Conservation (phyloP, 2,888 invertebrate species). For the Xanthia togata region DNA sequence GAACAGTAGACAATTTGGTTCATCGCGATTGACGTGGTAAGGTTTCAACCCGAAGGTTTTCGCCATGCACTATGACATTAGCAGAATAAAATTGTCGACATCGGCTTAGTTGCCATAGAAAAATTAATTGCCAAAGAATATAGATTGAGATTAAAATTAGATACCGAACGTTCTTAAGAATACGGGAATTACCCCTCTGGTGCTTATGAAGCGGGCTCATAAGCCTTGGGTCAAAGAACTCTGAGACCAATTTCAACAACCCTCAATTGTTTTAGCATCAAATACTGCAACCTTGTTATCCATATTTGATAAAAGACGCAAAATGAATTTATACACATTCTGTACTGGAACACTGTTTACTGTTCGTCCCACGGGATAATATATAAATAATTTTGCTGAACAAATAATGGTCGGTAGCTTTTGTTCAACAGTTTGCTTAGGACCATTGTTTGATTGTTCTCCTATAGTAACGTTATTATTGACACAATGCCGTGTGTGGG, state of each 20-base stretch:
- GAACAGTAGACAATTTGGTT: too few species aligned
- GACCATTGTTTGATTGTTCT: slow-evolving; percentile 57
- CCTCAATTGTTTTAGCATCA: slow-evolving; percentile 1
- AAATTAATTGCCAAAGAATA: too few species aligned
- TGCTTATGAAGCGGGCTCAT: neutral
- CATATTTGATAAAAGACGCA: slow-evolving; percentile 35
- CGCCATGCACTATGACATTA: too few species aligned
- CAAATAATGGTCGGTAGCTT: slow-evolving; percentile 50
- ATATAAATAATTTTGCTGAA: slow-evolving; percentile 57
- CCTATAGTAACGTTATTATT: slow-evolving; percentile 45
- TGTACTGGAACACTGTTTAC: neutral
- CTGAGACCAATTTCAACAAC: neutral
- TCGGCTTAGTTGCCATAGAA: too few species aligned
- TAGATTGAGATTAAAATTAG: too few species aligned
- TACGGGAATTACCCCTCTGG: neutral
- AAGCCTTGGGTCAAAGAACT: slow-evolving; percentile 6
- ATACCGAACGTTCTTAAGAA: neutral
- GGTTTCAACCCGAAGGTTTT: too few species aligned
- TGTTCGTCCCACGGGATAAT: slow-evolving; percentile 37
- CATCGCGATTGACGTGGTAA: too few species aligned
- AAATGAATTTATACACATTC: slow-evolving; percentile 30
- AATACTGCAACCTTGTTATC: slow-evolving; percentile 7
- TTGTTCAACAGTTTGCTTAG: slow-evolving; percentile 54
- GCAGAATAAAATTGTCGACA: too few species aligned
- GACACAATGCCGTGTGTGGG: slow-evolving; percentile 36